phyloP scores from a whole-genome alignment of 2,888 invertebrate genomes.

The Polydesmus complanatus region DNA sequence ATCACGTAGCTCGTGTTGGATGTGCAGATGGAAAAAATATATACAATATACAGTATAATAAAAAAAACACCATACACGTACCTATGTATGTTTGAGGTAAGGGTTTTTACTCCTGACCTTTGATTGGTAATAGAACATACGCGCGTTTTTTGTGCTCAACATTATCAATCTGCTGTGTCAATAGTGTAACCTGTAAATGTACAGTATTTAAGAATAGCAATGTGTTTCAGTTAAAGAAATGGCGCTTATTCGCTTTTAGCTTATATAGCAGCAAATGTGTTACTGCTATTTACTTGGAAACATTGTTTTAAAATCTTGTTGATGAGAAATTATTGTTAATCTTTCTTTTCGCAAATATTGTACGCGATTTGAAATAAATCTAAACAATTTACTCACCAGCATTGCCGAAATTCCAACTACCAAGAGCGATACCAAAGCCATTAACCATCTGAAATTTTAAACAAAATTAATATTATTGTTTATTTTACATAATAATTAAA shows the following conservation, averaged over 20 bases:
- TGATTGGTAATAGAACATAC: background rate
- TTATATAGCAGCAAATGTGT: too few relatives aligned
- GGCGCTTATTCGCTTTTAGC: background rate
- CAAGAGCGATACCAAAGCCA: constrained; percentile 47
- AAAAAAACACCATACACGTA: too few relatives aligned
- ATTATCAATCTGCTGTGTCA: background rate
- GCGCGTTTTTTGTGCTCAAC: background rate
- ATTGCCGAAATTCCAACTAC: constrained; percentile 49
- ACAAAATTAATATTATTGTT: constrained; percentile 11
- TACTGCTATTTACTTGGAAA: too few relatives aligned
- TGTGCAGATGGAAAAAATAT: background rate
- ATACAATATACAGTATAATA: background rate
- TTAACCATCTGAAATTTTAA: constrained; percentile 39
- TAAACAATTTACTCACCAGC: constrained; percentile 40
- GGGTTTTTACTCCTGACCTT: background rate
- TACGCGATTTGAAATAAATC: too few relatives aligned
- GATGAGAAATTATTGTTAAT: too few relatives aligned
- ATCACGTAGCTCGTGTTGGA: background rate
- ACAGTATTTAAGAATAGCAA: background rate
- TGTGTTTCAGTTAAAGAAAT: background rate
- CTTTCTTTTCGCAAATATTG: too few relatives aligned
- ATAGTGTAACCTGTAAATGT: background rate
- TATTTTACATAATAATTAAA: too few relatives aligned
- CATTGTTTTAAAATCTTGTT: too few relatives aligned
- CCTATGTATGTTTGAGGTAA: too few relatives aligned